Base-by-base conservation (phyloP, 2,888 invertebrate genomes). In the Netelia virgata region DNA sequence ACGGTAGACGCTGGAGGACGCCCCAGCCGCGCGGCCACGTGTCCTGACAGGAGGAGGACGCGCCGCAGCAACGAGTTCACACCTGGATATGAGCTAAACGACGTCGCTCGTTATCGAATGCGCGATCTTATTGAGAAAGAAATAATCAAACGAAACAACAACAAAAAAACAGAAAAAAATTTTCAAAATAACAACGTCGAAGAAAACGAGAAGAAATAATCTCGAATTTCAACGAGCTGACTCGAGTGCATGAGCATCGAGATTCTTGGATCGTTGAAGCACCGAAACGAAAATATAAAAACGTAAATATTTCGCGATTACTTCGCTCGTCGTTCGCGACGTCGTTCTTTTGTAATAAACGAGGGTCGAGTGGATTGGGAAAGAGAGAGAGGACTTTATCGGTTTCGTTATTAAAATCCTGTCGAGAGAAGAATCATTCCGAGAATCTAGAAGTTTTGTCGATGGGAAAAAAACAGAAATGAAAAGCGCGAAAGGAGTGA, bases 41-140 rank as follows among this genome's bases (percentile, higher is more conserved):
- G 20, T 92, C 91, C 84, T 92, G 91, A 91, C 91, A 92, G 82
- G 90, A 91, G 64, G 90, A 92, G 80, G 89, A 90, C n/a, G 85
- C 85, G 20, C 68, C 87, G 28, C 91, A 90, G 76, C 91, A 91
- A 88, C 91, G 90, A 88, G 90, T 89, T 83, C 92, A 92, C 82
- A 92, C 92, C 68, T 91, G 92, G 92, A 92, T 92, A 88, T 92
- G 86, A 90, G 80, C 81, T 3, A 63, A 64, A 59, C 14, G 47
- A 53, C 14, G 16, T 69, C 6, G 55, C 63, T 55, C 72, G 14
- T 28, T 50, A 14, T 18, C 28, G 43, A 14, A 68, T 28, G 41
- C 43, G 28, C 68, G 10, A 47, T n/a, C 20, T 36, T 23, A 50
- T 41, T 16, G 41, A 53, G 10, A 9, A 69, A 69, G 20, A 9